Conservation (phyloP, 2,888 invertebrate species). For the Troilus luridus region DNA sequence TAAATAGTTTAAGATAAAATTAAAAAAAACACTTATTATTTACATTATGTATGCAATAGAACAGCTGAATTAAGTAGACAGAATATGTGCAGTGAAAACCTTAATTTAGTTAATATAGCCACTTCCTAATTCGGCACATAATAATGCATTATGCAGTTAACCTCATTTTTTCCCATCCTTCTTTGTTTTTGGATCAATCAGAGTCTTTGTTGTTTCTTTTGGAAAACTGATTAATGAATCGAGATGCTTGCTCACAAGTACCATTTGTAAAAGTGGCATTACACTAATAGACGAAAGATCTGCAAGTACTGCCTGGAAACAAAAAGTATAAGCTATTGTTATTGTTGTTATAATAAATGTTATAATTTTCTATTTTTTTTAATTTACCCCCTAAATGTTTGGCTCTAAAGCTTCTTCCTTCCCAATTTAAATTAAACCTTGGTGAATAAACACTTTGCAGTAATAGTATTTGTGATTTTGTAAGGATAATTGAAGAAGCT, state of each 20-base stretch:
- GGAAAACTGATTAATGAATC: constrained; percentile 19
- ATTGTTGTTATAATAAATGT: not conserved
- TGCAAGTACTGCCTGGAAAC: constrained; percentile 80
- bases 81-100: constrained; percentile 22
- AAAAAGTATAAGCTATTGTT: not conserved
- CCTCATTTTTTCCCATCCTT: constrained; percentile 44
- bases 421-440: no score
- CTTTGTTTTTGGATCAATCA: constrained; percentile 26
- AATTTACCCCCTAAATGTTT: no score
- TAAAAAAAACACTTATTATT: constrained; percentile 42
- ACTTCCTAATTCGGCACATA: constrained; percentile 5
- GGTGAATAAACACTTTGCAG: no score
- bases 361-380: no score
- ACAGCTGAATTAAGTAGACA: constrained; percentile 50
- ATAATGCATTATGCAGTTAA: constrained; percentile 16
- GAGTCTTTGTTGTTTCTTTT: constrained; percentile 27
- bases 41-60: constrained; percentile 34
- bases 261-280: constrained; percentile 86
- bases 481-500: no score
- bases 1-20: constrained; percentile 30
- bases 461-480: no score
- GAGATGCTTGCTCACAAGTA: constrained; percentile 72
- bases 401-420: no score
- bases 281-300: constrained; percentile 90
- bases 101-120: constrained; percentile 36